Conservation (phyloP, 64 coral and sea anemone genomes). For the Actinia equina region DNA sequence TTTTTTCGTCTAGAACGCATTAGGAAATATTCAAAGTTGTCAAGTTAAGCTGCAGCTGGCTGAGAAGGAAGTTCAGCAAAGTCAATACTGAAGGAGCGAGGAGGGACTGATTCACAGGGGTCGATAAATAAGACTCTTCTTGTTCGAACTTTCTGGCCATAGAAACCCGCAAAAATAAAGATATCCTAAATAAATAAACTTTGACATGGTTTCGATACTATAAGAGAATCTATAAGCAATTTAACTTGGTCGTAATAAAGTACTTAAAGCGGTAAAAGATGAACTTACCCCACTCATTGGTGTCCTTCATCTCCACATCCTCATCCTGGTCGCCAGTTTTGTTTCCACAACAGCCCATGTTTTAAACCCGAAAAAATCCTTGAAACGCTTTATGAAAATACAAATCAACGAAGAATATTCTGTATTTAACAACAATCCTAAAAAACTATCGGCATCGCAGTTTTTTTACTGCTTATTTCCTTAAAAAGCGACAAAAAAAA, state of each 20-base stretch:
- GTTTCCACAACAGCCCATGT: constrained; percentile 85
- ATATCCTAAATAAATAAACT: neutral
- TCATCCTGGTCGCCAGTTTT: constrained; percentile 49
- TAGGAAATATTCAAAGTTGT: neutral
- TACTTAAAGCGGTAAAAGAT: neutral
- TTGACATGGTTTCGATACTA: neutral
- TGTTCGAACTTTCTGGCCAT: neutral
- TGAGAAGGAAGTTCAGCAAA: neutral
- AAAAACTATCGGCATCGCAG: neutral
- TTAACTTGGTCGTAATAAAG: neutral
- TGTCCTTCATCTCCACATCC: constrained; percentile 65
- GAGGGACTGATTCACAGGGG: neutral
- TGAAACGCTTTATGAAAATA: neutral
- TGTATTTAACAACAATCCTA: neutral
- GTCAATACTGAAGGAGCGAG: neutral
- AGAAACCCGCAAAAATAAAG: neutral
- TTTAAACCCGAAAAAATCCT: neutral
- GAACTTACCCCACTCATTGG: constrained; percentile 40
- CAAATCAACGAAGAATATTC: neutral
- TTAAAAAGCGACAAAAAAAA: neutral
- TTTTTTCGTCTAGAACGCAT: neutral
- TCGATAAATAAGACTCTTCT: neutral
- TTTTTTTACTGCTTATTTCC: neutral
- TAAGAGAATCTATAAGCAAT: neutral
- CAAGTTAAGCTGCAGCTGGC: neutral